Evolutionary conservation across 1,140 invertebrate genomes (phyloP).

Genomic region (Lycorma delicatula): DNA sequence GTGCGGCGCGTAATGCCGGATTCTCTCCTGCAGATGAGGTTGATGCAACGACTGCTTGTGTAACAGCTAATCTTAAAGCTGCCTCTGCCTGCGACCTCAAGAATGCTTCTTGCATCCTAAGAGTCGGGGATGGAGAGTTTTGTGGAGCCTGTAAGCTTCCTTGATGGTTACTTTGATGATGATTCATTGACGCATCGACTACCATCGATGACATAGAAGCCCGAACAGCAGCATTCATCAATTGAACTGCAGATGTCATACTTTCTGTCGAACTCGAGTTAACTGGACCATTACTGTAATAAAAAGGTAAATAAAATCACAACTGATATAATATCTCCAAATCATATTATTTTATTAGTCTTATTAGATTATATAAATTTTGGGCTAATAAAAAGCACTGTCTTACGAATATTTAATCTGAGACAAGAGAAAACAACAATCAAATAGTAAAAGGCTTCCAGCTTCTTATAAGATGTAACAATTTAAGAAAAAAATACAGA

Average conservation of each 20-base stretch:
- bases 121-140: constrained; percentile 49
- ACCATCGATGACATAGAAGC: constrained; percentile 36
- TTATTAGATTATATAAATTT: neutral
- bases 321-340: neutral
- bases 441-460: no score
- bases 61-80: constrained; percentile 66
- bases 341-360: neutral
- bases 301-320: neutral
- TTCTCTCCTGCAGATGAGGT: constrained; percentile 18
- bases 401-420: neutral
- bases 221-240: constrained; percentile 38
- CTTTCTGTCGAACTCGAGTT: constrained; percentile 14
- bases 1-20: constrained; percentile 5
- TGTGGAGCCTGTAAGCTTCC: constrained; percentile 24
- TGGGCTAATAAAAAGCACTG: neutral
- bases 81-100: constrained; percentile 69
- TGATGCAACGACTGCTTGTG: constrained; percentile 46
- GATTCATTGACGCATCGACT: constrained; percentile 27
- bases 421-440: neutral
- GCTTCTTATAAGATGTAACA: no score
- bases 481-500: no score
- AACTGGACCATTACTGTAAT: constrained; percentile 26
- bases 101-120: constrained; percentile 68
- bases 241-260: constrained; percentile 29
- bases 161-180: constrained; percentile 47